Conservation (phyloP, 1,140 invertebrate species). For the Apis mellifera region DNA sequence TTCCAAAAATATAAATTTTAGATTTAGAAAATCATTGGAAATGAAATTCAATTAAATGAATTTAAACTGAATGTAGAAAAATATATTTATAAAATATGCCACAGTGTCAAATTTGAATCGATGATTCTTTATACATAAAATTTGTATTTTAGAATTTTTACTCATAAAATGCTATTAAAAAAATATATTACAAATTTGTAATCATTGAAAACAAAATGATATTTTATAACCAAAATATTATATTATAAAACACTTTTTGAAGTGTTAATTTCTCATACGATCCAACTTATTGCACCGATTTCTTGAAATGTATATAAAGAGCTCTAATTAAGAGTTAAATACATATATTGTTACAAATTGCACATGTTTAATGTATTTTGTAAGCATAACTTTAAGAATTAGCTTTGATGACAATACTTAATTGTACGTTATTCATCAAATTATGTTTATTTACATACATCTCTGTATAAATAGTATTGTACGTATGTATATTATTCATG, state of each 20-base stretch:
- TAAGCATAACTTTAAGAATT: constrained; percentile 64
- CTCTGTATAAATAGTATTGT: constrained; percentile 48
- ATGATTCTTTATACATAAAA: too few relatives aligned
- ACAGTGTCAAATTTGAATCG: too few relatives aligned
- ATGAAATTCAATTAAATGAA: too few relatives aligned
- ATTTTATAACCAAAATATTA: neutral
- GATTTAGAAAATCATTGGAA: too few relatives aligned
- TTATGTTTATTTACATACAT: constrained; percentile 45
- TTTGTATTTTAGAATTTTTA: too few relatives aligned
- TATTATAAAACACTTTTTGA: neutral
- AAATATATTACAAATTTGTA: too few relatives aligned
- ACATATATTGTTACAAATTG: constrained; percentile 63
- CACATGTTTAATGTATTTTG: constrained; percentile 57
- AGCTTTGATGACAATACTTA: constrained; percentile 55
- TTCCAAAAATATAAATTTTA: too few relatives aligned
- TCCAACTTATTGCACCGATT: constrained; percentile 48
- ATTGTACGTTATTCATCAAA: constrained; percentile 37
- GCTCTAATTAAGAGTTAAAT: constrained; percentile 42
- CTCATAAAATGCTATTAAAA: too few relatives aligned
- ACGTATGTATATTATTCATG: neutral
- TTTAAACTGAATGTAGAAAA: too few relatives aligned
- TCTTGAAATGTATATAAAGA: constrained; percentile 62
- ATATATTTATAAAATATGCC: too few relatives aligned
- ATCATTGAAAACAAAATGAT: neutral
- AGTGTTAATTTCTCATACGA: neutral